Evolutionary conservation across 1,140 invertebrate genomes (phyloP), one percentile per base, ranked within the genome.

Genomic region (silkworm (Bombyx mori)): DNA sequence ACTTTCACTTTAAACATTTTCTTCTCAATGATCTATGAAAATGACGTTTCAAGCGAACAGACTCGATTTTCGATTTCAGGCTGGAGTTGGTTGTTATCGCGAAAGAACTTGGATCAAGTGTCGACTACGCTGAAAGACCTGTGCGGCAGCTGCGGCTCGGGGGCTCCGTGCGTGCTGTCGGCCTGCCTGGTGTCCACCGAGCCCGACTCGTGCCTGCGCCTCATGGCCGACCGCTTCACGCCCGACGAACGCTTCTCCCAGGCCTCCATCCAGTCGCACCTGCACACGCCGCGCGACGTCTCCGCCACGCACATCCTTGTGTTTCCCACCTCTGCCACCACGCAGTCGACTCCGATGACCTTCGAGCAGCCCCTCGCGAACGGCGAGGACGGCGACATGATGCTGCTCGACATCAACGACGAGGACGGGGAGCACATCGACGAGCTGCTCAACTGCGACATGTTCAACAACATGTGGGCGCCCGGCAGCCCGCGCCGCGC

Each of bases 281-380:
- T 97, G 56, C 95, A 94, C 52, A 98, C 96, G 52, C 96, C 96
- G 6, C 93, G 97, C 69, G 97, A 99, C 89, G 96, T 98, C 52
- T 96, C 96, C 52, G 97, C 96, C 76, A 99, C 98, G 52, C 98
- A 99, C 83, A 99, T 99, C 66, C 91, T 99, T 60, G 98, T 99
- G 60, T 99, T 99, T 89, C 98, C 98, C 52, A 99, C 97, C 7
- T 99, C 97, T 57, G 97, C 98, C 42, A 97, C 96, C 44, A 97
- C 97, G 57, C 96, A 97, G 92, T 96, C 88, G 22, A 26, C 49
- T 18, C 8, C 50, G 18, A 7, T 51, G 18, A 44, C 42, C 18
- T 35, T 44, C 52, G 93, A 95, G 70, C 92, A 93, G 63, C 94
- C 95, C 65, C 93, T 94, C 66, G 93, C 92, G 66, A 92, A 91